phyloP scores from a whole-genome alignment of 2,113 vertebrate genomes.

The Thamnaconus septentrionalis region DNA sequence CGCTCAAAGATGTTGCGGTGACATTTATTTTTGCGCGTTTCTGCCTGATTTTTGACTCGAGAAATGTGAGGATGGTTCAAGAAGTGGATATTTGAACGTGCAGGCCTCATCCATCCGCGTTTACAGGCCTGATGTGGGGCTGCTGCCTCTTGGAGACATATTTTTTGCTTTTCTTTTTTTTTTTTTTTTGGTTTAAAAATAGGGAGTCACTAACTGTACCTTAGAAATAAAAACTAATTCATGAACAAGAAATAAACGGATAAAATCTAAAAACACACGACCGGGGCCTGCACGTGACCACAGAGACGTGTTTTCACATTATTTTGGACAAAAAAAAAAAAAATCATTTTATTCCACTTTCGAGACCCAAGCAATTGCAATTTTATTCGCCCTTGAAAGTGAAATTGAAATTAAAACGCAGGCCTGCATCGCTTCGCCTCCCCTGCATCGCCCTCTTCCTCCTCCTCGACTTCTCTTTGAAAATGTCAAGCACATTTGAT shows the following conservation, averaged over 20 bases:
- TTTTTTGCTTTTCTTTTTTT: slow-evolving; percentile 21
- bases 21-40: too few relatives aligned
- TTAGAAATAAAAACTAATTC: neutral
- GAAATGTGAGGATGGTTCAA: neutral
- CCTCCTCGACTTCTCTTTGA: too few relatives aligned
- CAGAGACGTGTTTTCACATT: neutral
- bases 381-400: neutral
- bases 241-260: neutral
- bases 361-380: neutral
- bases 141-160: neutral
- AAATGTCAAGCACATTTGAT: too few relatives aligned
- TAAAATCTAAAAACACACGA: neutral
- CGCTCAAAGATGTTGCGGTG: neutral
- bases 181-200: neutral
- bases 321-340: neutral
- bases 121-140: slow-evolving; percentile 29
- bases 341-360: neutral
- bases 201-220: slow-evolving; percentile 40
- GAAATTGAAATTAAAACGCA: neutral
- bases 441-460: too few relatives aligned
- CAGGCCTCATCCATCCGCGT: slow-evolving; percentile 40
- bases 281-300: too few relatives aligned
- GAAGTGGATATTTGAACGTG: neutral
- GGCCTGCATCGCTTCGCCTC: too few relatives aligned
- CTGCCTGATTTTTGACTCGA: neutral